A percentile compares a stretch with the other conserved stretches of the same genome.
Conservation (phyloP, 2,113 vertebrate species). For the Zonotrichia leucophrys region DNA sequence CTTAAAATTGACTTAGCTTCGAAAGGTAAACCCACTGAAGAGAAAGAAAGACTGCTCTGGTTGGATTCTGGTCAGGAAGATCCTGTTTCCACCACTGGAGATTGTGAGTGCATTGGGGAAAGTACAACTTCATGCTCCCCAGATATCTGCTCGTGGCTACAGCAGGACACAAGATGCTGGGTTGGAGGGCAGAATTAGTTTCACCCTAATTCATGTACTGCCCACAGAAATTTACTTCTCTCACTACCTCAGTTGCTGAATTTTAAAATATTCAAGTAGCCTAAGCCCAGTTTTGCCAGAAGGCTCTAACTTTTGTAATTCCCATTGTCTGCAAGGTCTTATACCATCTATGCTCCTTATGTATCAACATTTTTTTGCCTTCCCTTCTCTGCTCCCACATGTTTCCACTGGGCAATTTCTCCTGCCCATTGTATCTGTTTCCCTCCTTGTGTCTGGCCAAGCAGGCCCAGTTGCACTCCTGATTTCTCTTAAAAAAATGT, state of each 20-base stretch:
- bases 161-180: background rate
- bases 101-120: background rate
- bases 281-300: background rate
- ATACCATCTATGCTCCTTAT: background rate
- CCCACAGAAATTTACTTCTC: background rate
- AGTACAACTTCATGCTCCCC: background rate
- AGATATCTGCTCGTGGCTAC: fast-evolving
- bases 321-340: background rate
- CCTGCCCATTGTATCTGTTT: background rate
- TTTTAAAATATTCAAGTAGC: background rate
- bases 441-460: background rate
- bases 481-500: background rate
- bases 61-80: background rate
- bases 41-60: background rate
- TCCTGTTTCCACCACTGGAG: background rate
- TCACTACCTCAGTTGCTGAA: background rate
- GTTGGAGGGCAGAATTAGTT: background rate
- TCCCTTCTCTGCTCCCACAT: background rate
- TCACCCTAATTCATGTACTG: background rate
- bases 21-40: background rate
- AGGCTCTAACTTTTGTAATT: background rate
- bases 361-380: background rate
- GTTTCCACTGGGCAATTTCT: background rate
- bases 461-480: background rate
- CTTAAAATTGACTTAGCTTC: background rate